Evolutionary conservation across 2,113 vertebrate genomes (phyloP).

Genomic region (Siniperca knerii): DNA sequence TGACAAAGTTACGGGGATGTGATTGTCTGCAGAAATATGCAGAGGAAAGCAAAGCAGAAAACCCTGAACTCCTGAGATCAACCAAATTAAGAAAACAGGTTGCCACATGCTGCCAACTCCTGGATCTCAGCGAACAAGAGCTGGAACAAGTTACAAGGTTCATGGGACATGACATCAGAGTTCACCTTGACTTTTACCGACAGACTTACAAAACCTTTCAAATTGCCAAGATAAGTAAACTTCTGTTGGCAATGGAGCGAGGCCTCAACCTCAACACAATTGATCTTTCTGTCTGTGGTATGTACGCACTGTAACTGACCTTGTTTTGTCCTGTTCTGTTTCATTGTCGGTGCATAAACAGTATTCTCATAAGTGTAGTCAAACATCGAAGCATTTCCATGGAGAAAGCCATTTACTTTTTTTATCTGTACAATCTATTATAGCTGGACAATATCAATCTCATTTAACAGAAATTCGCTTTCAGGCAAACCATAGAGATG

Average conservation of each 20-base stretch:
- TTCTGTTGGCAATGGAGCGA: too few relatives aligned
- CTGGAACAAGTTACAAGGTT: conserved; percentile 39
- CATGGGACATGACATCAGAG: conserved; percentile 38
- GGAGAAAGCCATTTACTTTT: background rate
- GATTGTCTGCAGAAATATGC: conserved; percentile 27
- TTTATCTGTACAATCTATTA: too few relatives aligned
- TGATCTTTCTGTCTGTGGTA: too few relatives aligned
- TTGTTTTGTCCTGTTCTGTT: too few relatives aligned
- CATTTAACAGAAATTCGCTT: too few relatives aligned
- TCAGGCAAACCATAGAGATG: too few relatives aligned
- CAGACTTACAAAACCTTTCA: background rate
- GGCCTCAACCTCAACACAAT: too few relatives aligned
- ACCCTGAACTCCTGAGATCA: conserved; percentile 22
- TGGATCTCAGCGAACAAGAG: conserved; percentile 18
- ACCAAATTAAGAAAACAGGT: conserved; percentile 32
- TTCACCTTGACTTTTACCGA: conserved; percentile 3
- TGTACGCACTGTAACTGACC: too few relatives aligned
- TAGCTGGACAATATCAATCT: too few relatives aligned
- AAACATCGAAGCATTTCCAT: too few relatives aligned
- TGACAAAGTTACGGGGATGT: conserved; percentile 30
- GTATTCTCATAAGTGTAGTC: too few relatives aligned
- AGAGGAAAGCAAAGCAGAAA: background rate
- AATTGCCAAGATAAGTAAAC: background rate
- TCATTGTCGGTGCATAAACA: too few relatives aligned
- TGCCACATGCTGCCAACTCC: conserved; percentile 23